Evolutionary conservation across 2,797 vertebrate genomes (phyloP), one percentile per base, ranked within the genome.

Genomic region (Melanotaenia trifasciata): DNA sequence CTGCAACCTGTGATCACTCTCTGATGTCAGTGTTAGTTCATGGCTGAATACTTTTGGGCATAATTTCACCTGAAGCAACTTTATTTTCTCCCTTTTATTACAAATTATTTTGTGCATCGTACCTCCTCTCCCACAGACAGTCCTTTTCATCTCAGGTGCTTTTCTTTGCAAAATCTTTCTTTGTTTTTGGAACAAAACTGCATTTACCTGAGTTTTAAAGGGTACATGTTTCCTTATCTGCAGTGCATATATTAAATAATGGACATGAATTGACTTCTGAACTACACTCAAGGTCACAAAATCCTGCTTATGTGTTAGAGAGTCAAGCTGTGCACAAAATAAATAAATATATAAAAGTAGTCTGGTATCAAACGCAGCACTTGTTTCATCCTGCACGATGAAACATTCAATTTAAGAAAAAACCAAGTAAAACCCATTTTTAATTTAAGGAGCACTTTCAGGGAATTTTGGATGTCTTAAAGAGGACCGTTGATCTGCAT

Each of bases 1-100:
- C 66, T 57, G 12, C 71, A 87, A 84, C 85, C 72, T 89, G 78
- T 89, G 90, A 88, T 86, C 80, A 74, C 63, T 16, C 51, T 59
- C 78, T 91, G 85, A 91, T 76, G 80, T 89, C 83, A 86, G 66
- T 20, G 33, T 63, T 60, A 13, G 36, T 26, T 70, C 22, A 20
- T 20, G 68, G 18, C 26, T 38, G 65, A 64, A 84, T 85, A 69
- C 64, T 85, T 83, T 58, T 3, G 40, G 60, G 72, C 5, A 8
- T 59, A 69, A 78, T 67, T 70, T 2, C 24, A 78, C 81, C 51
- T 79, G 56, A 76, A 82, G 40, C 43, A 50, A 50, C 70, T 83
- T 75, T 68, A 69, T 87, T 79, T 72, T 60, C 20, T 63, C 57
- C 2, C 26, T 13, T 32, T 3, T n/a, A 5, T 50, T 68, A 43